A percentile compares a stretch with the other conserved stretches of the same genome.
phyloP scores from a whole-genome alignment of 1,140 invertebrate species.

The Zaprionus camerounensis region DNA sequence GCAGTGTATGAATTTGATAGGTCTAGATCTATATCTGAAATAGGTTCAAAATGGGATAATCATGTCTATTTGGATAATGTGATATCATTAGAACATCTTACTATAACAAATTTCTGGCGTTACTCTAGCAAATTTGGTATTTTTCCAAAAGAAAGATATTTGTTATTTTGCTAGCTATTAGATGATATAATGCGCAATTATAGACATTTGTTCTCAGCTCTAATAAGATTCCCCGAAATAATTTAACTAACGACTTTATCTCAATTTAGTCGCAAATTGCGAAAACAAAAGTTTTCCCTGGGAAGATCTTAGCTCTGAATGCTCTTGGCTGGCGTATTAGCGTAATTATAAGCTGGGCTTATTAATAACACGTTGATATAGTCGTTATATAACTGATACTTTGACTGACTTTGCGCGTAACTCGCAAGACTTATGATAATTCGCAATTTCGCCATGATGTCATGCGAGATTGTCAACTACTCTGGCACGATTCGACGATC shows the following conservation, averaged over 20 bases:
- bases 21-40: slow-evolving; percentile 1
- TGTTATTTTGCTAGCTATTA: neutral
- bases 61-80: neutral
- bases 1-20: neutral
- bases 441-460: slow-evolving; percentile 8
- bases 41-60: neutral
- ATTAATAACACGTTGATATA: slow-evolving; percentile 58
- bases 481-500: neutral
- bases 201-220: neutral
- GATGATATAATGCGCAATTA: neutral
- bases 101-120: neutral
- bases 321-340: slow-evolving; percentile 53
- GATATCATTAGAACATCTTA: neutral
- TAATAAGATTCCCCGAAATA: slow-evolving; percentile 6
- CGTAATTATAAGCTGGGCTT: slow-evolving; percentile 66
- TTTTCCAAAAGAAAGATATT: neutral
- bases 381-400: neutral
- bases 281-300: slow-evolving; percentile 62
- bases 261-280: slow-evolving; percentile 32
- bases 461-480: slow-evolving; percentile 2
- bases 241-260: slow-evolving; percentile 18
- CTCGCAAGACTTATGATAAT: slow-evolving; percentile 1
- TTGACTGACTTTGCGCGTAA: slow-evolving; percentile 1
- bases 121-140: neutral
- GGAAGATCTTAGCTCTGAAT: slow-evolving; percentile 48